Evolutionary conservation across 2,113 vertebrate species (phyloP).

Genomic region (Nymphicus hollandicus): DNA sequence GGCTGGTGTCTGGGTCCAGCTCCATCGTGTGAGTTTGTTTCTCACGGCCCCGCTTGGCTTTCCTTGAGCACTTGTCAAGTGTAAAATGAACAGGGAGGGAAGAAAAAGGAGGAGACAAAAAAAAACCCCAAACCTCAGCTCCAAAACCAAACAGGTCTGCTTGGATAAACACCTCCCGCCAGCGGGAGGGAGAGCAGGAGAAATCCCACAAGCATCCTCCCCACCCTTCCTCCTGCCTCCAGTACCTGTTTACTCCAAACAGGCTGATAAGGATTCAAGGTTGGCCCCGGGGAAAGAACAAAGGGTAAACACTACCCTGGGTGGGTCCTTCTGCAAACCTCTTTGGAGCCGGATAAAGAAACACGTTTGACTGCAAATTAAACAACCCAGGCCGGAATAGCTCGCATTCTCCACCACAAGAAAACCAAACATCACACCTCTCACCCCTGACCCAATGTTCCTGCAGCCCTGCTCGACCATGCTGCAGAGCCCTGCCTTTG

Average conservation of each 20-base stretch:
- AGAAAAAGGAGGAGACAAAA: not conserved
- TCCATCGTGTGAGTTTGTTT: not conserved
- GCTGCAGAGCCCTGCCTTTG: constrained; percentile 61
- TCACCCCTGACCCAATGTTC: constrained; percentile 75
- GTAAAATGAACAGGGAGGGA: not conserved
- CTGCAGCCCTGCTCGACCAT: constrained; percentile 14
- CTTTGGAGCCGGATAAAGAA: constrained; percentile 67
- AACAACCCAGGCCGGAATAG: constrained; percentile 63
- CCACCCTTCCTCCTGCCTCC: constrained; percentile 64
- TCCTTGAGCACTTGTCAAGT: not conserved
- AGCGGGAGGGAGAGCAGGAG: constrained; percentile 14
- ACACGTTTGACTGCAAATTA: constrained; percentile 72
- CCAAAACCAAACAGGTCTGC: constrained; percentile 25
- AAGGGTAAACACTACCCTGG: constrained; percentile 73
- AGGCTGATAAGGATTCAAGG: constrained; percentile 72
- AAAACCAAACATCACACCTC: constrained; percentile 74
- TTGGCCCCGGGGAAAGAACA: constrained; percentile 73
- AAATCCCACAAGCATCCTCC: constrained; percentile 68
- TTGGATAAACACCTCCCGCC: constrained; percentile 22
- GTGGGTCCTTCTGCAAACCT: constrained; percentile 66
- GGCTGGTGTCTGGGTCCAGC: not conserved
- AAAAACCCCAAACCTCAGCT: not conserved
- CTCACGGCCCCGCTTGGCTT: not conserved
- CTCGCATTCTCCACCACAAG: constrained; percentile 71
- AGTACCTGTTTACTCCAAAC: constrained; percentile 69